Percentiles rank a stretch among this genome's conserved stretches.
phyloP scores from a whole-genome alignment of 2,797 vertebrate species.

The Myotis findleyi region DNA sequence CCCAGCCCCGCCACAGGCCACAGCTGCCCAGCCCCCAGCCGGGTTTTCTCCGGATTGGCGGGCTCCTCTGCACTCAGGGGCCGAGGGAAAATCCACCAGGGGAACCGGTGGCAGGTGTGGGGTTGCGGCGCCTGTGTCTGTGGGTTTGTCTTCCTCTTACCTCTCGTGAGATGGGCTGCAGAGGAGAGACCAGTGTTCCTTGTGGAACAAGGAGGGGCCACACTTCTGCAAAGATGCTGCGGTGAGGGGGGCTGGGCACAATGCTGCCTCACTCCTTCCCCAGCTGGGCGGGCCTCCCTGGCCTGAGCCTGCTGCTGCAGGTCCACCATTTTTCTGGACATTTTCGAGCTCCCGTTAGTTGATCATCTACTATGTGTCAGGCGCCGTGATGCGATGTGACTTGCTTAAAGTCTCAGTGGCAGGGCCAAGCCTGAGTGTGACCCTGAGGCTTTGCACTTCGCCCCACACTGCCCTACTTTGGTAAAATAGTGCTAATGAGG shows the following conservation, averaged over 20 bases:
- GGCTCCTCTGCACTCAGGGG: neutral
- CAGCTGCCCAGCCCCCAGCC: neutral
- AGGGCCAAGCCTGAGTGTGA: neutral
- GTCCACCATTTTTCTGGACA: neutral
- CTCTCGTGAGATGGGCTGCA: neutral
- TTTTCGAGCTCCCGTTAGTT: fast-evolving
- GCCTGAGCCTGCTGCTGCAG: neutral
- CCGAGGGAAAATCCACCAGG: slow-evolving; percentile 36
- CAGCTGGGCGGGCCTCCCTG: fast-evolving
- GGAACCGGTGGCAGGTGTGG: slow-evolving; percentile 3
- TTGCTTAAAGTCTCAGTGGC: neutral
- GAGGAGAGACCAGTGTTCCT: neutral
- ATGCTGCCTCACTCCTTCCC: neutral
- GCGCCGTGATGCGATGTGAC: fast-evolving
- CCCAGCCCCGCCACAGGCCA: neutral
- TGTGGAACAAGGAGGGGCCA: neutral
- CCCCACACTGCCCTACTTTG: neutral
- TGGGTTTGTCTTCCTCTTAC: slow-evolving; percentile 69
- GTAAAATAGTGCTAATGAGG: fast-evolving
- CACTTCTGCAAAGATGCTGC: neutral
- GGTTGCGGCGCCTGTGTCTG: slow-evolving; percentile 15
- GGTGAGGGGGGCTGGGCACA: fast-evolving
- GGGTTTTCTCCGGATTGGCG: neutral
- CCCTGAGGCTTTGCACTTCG: neutral
- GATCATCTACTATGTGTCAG: neutral